Evolutionary conservation across 2,113 vertebrate species (phyloP).

Genomic region (Guaruba guarouba): DNA sequence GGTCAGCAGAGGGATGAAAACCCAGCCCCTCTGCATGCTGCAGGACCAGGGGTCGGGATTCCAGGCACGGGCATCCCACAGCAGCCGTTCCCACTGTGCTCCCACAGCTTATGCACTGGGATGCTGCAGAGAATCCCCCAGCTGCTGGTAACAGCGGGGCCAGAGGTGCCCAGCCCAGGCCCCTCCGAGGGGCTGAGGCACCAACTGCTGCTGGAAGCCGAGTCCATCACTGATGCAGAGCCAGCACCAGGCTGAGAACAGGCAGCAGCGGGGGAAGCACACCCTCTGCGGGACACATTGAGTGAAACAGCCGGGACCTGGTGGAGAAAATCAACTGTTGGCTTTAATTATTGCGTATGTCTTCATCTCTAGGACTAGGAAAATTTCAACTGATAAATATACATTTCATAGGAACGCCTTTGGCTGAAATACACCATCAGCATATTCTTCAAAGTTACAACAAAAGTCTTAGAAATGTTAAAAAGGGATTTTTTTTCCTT

Average conservation of each 20-base stretch:
- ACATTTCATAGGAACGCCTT: constrained; percentile 70
- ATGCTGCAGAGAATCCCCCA: not conserved
- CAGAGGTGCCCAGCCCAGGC: not conserved
- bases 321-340: constrained; percentile 69
- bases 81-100: rapidly evolving
- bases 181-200: rapidly evolving
- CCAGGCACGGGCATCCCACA: rapidly evolving
- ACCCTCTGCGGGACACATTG: constrained; percentile 28
- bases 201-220: not conserved
- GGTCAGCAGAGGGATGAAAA: not conserved
- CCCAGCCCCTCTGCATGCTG: rapidly evolving
- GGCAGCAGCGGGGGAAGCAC: not conserved
- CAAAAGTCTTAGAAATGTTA: constrained; percentile 72
- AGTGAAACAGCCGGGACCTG: constrained; percentile 57
- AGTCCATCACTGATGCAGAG: not conserved
- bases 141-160: not conserved
- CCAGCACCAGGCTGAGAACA: not conserved
- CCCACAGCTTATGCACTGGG: rapidly evolving
- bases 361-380: constrained; percentile 57
- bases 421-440: constrained; percentile 66
- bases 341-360: constrained; percentile 67
- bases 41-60: rapidly evolving
- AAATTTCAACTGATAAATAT: constrained; percentile 73
- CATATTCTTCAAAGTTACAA: constrained; percentile 73
- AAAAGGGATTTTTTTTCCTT: constrained; percentile 66